Evolutionary conservation across 2,113 vertebrate species (phyloP).

Genomic region (Pipa parva): DNA sequence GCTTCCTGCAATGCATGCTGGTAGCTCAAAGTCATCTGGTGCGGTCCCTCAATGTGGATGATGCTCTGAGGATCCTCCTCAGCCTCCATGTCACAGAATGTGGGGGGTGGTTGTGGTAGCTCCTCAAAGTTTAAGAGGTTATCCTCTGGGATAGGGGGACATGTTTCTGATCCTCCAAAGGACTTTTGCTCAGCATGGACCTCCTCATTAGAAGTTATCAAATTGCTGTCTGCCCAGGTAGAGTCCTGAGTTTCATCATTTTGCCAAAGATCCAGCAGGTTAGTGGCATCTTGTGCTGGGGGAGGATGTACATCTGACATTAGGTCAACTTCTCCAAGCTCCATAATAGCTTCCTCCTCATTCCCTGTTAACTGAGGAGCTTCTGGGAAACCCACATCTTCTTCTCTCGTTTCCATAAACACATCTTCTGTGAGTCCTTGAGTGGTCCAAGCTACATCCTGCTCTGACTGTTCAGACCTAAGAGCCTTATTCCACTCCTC

Average conservation of each 20-base stretch:
- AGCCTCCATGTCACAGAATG: slow-evolving; percentile 66
- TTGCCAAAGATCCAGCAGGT: slow-evolving; percentile 83
- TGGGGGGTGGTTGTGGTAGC: slow-evolving; percentile 73
- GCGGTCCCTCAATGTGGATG: slow-evolving; percentile 63
- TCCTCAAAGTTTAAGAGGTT: slow-evolving; percentile 87
- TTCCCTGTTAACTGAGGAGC: slow-evolving; percentile 29
- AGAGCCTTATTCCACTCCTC: slow-evolving; percentile 33
- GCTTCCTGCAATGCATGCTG: slow-evolving; percentile 78
- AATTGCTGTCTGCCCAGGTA: slow-evolving; percentile 25
- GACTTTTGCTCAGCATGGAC: slow-evolving; percentile 42
- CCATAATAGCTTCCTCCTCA: slow-evolving; percentile 41
- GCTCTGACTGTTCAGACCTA: slow-evolving; percentile 12
- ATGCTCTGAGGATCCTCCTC: slow-evolving; percentile 69
- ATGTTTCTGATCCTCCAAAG: slow-evolving; percentile 44
- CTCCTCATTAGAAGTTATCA: slow-evolving; percentile 49
- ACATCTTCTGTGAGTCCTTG: slow-evolving; percentile 45
- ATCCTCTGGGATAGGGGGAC: slow-evolving; percentile 47
- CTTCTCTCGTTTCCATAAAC: slow-evolving; percentile 59
- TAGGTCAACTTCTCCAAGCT: slow-evolving; percentile 43
- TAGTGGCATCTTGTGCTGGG: slow-evolving; percentile 54
- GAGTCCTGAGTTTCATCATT: slow-evolving; percentile 47
- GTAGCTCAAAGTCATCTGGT: slow-evolving; percentile 74
- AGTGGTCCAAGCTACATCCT: slow-evolving; percentile 40
- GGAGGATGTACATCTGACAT: slow-evolving; percentile 39
- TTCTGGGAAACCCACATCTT: slow-evolving; percentile 35